phyloP scores from a whole-genome alignment of 2,888 invertebrate genomes.

The Syrista parreyssii region DNA sequence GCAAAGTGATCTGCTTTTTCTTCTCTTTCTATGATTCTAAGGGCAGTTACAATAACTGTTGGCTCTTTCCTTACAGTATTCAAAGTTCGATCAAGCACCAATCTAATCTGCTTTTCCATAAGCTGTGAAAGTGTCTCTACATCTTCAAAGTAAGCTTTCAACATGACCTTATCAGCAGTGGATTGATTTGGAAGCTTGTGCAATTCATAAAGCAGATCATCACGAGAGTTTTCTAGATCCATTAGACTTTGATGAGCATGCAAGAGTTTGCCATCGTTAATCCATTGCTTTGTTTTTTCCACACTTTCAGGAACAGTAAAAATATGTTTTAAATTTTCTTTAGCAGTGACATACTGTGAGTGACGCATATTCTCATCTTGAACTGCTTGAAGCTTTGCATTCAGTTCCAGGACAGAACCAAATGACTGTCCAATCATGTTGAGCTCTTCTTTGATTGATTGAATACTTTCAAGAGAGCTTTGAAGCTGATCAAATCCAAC shows the following conservation, averaged over 20 bases:
- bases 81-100: conserved; percentile 89
- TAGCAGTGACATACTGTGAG: conserved; percentile 97
- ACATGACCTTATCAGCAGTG: conserved; percentile 88
- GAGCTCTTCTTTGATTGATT: conserved; percentile 69
- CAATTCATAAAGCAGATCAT: conserved; percentile 93
- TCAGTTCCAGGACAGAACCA: conserved; percentile 81
- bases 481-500: conserved; percentile 92
- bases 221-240: conserved; percentile 95
- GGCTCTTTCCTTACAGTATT: conserved; percentile 96
- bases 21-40: conserved; percentile 96
- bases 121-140: conserved; percentile 90
- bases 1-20: conserved; percentile 94
- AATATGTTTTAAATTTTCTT: conserved; percentile 97
- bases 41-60: conserved; percentile 93
- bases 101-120: conserved; percentile 90
- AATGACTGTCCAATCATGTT: conserved; percentile 77
- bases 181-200: conserved; percentile 94
- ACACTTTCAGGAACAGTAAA: conserved; percentile 98
- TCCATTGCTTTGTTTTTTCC: conserved; percentile 92
- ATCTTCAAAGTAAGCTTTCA: conserved; percentile 96
- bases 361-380: conserved; percentile 94
- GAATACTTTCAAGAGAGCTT: conserved; percentile 85
- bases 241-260: conserved; percentile 94
- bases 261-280: conserved; percentile 93
- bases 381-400: conserved; percentile 84